phyloP scores from a whole-genome alignment of 2,888 invertebrate species.

The Rhagophthalmus giganteus region DNA sequence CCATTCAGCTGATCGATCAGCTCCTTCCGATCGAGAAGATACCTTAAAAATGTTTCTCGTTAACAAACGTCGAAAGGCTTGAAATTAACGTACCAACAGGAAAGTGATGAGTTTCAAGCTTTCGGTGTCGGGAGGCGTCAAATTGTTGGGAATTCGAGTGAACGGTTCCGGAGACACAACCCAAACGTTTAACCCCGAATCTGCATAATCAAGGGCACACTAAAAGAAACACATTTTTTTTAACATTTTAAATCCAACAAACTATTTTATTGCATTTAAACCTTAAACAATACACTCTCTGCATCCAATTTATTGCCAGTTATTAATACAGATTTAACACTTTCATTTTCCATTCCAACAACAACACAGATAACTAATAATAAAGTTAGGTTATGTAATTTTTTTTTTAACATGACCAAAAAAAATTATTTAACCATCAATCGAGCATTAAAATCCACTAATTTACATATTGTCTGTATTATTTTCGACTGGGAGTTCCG shows the following conservation, averaged over 20 bases:
- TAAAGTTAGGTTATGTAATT: too few relatives aligned
- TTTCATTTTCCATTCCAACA: too few relatives aligned
- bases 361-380: too few relatives aligned
- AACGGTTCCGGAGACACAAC: conserved; percentile 48
- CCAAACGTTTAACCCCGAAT: conserved; percentile 47
- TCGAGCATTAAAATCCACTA: neutral
- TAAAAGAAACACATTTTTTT: too few relatives aligned
- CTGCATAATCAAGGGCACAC: conserved; percentile 48
- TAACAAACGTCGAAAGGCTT: too few relatives aligned
- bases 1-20: conserved; percentile 47
- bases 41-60: too few relatives aligned
- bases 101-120: conserved; percentile 49
- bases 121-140: conserved; percentile 44
- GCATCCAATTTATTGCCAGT: too few relatives aligned
- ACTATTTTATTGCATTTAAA: too few relatives aligned
- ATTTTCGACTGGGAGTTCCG: too few relatives aligned
- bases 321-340: too few relatives aligned
- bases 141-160: conserved; percentile 44
- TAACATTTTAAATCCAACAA: too few relatives aligned
- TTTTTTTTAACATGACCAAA: neutral
- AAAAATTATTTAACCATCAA: neutral
- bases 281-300: too few relatives aligned
- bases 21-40: conserved; percentile 43
- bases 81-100: conserved; percentile 51
- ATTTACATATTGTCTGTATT: neutral